Base-by-base conservation (phyloP, 1,140 invertebrate species). In the Drosophila novamexicana region DNA sequence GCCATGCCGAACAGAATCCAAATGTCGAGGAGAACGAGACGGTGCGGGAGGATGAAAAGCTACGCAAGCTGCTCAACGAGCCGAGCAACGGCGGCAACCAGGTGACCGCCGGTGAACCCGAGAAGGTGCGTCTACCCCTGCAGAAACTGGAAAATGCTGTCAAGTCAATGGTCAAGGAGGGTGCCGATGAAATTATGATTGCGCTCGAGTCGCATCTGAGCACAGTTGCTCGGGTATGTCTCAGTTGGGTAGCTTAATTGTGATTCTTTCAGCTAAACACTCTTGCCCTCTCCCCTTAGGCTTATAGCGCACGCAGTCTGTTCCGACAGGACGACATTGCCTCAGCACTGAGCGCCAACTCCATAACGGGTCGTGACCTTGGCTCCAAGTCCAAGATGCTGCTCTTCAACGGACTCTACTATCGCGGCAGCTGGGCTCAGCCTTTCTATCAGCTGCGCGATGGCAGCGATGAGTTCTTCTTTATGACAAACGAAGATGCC, bases 341-440 rank as follows among this genome's bases (percentile, higher is more conserved):
- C 42, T 91, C 90, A 1, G 89, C 90, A 0, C 34, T 92, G 32
- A 92, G 91, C 74, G 92, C 91, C 61, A 92, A 92, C 54, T 92
- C 92, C 4, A 91, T 92, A 6, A 91, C 89, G 0, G 91, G 91
- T 6, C 80, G 85, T 3, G 63, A 80, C 5, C 40, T 42, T 4
- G 79, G 68, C 29, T 82, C 77, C 47, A 88, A 81, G 49, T 92
- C 93, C n/a, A 92, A 92, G 62, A 95, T 95, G 94, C 92, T 95
- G 47, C 92, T 95, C 8, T 95, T 95, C 92, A 95, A 95, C 74
- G 95, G 94, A 0, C 93, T 95, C 54, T 95, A 95, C 83, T 95
- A 94, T 92, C 93, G 93, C 7, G 94, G 94, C 2, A 82, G 76
- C 22, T 92, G 91, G 91, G 75, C 80, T 0, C 76, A 73, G 12